Evolutionary conservation across 2,888 invertebrate species (phyloP).

Genomic region (Pheosia gnoma): DNA sequence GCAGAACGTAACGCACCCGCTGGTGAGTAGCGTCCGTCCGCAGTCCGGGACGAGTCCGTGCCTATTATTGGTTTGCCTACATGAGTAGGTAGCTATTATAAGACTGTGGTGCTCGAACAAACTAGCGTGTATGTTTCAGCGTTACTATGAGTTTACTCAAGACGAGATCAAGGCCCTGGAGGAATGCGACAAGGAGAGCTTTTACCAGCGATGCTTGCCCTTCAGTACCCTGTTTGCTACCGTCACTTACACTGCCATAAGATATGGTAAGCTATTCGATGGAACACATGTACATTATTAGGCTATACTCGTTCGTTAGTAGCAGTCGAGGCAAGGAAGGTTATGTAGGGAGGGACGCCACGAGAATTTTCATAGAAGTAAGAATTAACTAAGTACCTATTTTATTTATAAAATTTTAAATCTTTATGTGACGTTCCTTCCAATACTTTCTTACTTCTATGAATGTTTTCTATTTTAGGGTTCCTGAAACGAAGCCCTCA

Average conservation of each 20-base stretch:
- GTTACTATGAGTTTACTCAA: constrained; percentile 86
- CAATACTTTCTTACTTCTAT: constrained; percentile 72
- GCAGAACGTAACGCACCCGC: constrained; percentile 68
- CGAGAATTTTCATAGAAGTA: constrained; percentile 75
- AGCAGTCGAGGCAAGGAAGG: constrained; percentile 10
- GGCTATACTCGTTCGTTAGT: too few relatives aligned
- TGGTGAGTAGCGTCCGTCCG: constrained; percentile 50
- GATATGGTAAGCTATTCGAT: constrained; percentile 76
- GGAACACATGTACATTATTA: constrained; percentile 1
- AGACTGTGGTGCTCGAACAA: background rate
- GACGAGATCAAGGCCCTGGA: constrained; percentile 89
- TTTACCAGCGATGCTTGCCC: constrained; percentile 90
- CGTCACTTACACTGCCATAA: constrained; percentile 86
- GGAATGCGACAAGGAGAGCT: constrained; percentile 92
- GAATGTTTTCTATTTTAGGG: constrained; percentile 80
- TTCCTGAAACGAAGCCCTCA: constrained; percentile 81
- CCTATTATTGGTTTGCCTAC: too few relatives aligned
- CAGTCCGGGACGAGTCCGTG: too few relatives aligned
- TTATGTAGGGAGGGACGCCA: constrained; percentile 55
- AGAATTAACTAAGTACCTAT: constrained; percentile 30
- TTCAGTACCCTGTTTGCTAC: constrained; percentile 86
- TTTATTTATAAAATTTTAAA: constrained; percentile 13
- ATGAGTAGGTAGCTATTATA: too few relatives aligned
- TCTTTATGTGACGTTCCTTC: constrained; percentile 51
- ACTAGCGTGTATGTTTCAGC: constrained; percentile 52